Evolutionary conservation across 2,113 vertebrate species (phyloP).

Genomic region (Dipodomys merriami): DNA sequence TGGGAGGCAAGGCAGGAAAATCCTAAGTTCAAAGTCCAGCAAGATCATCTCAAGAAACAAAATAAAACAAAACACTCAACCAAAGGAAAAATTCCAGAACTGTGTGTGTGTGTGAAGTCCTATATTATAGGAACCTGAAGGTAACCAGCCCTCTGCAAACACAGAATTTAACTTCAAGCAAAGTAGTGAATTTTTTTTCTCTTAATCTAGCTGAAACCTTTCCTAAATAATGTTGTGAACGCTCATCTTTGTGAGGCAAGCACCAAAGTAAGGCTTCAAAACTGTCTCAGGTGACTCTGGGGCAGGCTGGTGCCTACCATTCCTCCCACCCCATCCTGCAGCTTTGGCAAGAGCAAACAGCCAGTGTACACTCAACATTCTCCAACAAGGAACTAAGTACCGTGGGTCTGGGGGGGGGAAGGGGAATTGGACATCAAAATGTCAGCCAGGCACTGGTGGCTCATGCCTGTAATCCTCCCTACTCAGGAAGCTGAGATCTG

Average conservation of each 20-base stretch:
- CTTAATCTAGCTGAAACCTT: not conserved
- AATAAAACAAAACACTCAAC: no score
- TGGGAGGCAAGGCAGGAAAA: no score
- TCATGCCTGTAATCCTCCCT: no score
- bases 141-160: not conserved
- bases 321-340: not conserved
- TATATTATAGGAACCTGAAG: not conserved
- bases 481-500: no score
- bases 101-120: not conserved
- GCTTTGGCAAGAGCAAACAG: not conserved
- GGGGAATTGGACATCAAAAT: not conserved
- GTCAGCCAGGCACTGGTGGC: no score
- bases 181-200: not conserved
- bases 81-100: no score
- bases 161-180: not conserved
- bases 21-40: no score
- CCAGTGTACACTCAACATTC: not conserved
- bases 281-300: not conserved
- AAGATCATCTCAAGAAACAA: no score
- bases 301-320: not conserved
- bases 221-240: not conserved
- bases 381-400: not conserved
- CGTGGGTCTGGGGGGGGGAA: not conserved
- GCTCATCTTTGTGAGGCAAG: not conserved
- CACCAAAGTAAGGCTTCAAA: not conserved